phyloP scores from a whole-genome alignment of 2,888 invertebrate species.

The Caenorhabditis macrosperma region DNA sequence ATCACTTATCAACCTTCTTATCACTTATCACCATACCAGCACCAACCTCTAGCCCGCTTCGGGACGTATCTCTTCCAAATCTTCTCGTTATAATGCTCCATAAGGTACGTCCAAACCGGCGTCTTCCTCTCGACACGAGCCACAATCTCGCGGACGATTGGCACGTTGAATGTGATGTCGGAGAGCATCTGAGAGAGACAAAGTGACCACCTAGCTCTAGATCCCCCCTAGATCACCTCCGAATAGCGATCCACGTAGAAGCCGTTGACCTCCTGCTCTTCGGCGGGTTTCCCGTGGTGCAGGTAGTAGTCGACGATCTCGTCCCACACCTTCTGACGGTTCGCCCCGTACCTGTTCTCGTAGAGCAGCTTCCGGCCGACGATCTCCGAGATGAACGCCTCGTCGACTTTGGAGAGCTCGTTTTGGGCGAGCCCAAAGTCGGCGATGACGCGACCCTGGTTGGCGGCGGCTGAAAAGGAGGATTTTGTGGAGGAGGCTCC shows the following conservation, averaged over 20 bases:
- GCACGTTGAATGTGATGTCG: slow-evolving; percentile 55
- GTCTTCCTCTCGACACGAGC: slow-evolving; percentile 39
- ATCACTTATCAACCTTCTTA: not conserved
- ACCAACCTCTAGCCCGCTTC: slow-evolving; percentile 39
- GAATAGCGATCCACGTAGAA: slow-evolving; percentile 37
- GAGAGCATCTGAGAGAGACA: slow-evolving; percentile 37
- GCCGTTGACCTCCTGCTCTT: slow-evolving; percentile 6
- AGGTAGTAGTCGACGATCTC: slow-evolving; percentile 35
- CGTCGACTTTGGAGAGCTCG: slow-evolving; percentile 30
- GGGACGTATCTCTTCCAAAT: slow-evolving; percentile 57
- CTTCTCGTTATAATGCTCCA: slow-evolving; percentile 52
- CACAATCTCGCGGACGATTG: slow-evolving; percentile 49
- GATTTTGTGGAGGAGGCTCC: not conserved
- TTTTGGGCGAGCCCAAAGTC: slow-evolving; percentile 38
- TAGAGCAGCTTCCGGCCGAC: slow-evolving; percentile 46
- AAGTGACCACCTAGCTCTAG: no score
- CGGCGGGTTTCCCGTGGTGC: slow-evolving; percentile 24
- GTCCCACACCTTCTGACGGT: slow-evolving; percentile 39
- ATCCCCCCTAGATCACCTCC: no score
- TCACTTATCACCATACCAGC: not conserved
- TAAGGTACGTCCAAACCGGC: slow-evolving; percentile 50
- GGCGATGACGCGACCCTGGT: slow-evolving; percentile 47
- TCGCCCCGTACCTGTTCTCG: slow-evolving; percentile 40
- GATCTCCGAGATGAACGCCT: slow-evolving; percentile 40
- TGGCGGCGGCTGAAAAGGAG: slow-evolving; percentile 40